Evolutionary conservation across 2,797 vertebrate genomes (phyloP).

Genomic region (Sebastes wilsoni): DNA sequence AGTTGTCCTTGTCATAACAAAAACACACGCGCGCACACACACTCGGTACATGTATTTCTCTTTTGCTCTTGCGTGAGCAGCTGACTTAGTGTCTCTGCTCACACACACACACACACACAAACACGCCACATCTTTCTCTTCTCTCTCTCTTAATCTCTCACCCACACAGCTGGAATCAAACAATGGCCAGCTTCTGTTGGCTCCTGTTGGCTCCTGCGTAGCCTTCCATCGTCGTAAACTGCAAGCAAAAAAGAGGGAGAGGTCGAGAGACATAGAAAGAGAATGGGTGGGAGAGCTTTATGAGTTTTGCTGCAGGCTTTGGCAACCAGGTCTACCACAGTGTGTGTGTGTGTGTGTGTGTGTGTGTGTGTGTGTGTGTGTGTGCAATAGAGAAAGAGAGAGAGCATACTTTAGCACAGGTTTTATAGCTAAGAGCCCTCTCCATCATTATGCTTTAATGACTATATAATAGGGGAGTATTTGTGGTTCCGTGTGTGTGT

Average conservation of each 20-base stretch:
- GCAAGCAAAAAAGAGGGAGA: not conserved
- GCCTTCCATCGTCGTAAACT: not conserved
- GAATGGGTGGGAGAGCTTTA: not conserved
- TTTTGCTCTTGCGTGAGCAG: not conserved
- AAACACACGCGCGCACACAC: not conserved
- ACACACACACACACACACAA: conserved; percentile 3
- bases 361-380: conserved; percentile 10
- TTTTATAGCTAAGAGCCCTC: conserved; percentile 27
- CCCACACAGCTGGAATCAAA: conserved; percentile 46
- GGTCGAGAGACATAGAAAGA: not conserved
- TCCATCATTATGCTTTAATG: conserved; percentile 39
- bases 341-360: conserved; percentile 22
- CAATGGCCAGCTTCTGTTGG: conserved; percentile 25
- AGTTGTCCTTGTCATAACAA: conserved; percentile 21
- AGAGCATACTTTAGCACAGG: not conserved
- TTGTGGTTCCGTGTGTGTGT: not conserved
- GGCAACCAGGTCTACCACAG: conserved; percentile 5
- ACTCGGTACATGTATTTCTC: not conserved
- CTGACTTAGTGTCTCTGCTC: not conserved
- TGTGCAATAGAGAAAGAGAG: not conserved
- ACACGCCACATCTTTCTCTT: not conserved
- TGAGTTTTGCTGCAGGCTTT: conserved; percentile 34
- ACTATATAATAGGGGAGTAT: conserved; percentile 8
- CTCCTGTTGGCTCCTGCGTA: conserved; percentile 24
- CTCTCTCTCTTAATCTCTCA: not conserved